Conservation (phyloP, 2,888 invertebrate species). For the Habroteleia sp. region DNA sequence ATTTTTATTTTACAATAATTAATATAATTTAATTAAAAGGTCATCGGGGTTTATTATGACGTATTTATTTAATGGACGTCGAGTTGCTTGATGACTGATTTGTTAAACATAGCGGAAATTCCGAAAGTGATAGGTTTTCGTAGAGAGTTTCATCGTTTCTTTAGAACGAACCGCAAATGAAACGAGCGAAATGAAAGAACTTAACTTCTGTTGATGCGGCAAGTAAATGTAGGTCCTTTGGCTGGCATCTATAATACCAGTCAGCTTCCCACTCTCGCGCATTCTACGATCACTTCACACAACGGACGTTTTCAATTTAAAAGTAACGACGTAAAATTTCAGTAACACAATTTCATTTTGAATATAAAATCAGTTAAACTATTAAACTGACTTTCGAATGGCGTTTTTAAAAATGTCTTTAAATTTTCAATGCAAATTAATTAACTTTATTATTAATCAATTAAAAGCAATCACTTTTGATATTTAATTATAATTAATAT, state of each 20-base stretch:
- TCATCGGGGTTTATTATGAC: constrained; percentile 8
- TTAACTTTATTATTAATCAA: too few relatives aligned
- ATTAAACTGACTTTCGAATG: constrained; percentile 15
- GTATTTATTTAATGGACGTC: constrained; percentile 15
- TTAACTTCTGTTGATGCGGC: constrained; percentile 58
- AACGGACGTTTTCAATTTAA: constrained; percentile 47
- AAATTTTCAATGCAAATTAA: constrained; percentile 4
- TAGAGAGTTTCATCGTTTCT: constrained; percentile 44
- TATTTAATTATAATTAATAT: too few relatives aligned
- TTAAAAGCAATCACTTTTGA: too few relatives aligned
- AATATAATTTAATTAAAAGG: constrained; percentile 8
- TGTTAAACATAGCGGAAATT: constrained; percentile 35
- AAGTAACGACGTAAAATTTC: constrained; percentile 29
- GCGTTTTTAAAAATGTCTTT: not conserved
- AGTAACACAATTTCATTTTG: constrained; percentile 33
- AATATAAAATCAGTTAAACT: constrained; percentile 31
- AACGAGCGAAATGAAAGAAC: constrained; percentile 48
- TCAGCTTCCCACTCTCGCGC: constrained; percentile 67
- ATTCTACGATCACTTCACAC: constrained; percentile 48
- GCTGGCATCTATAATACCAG: constrained; percentile 71
- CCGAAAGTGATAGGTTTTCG: constrained; percentile 58
- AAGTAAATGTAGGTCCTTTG: constrained; percentile 78
- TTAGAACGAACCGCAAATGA: constrained; percentile 33
- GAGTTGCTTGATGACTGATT: constrained; percentile 11
- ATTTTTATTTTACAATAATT: too few relatives aligned